phyloP scores from a whole-genome alignment of 2,888 invertebrate genomes.

The Drosophila nigricruria region DNA sequence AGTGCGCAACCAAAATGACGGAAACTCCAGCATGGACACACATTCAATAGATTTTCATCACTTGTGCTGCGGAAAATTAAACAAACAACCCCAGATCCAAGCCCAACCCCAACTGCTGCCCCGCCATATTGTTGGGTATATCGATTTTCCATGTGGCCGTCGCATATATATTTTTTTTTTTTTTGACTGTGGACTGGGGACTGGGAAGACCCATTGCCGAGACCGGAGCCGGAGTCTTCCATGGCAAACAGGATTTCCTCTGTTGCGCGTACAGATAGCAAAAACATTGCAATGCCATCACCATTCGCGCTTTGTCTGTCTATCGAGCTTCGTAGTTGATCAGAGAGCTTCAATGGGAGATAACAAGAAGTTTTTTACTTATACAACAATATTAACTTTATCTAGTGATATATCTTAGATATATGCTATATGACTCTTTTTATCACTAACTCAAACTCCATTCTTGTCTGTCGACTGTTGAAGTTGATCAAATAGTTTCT shows the following conservation, averaged over 20 bases:
- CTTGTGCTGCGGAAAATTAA: conserved; percentile 78
- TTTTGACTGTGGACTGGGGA: conserved; percentile 3
- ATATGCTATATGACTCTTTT: not conserved
- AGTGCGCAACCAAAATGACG: conserved; percentile 49
- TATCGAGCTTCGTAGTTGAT: conserved; percentile 42
- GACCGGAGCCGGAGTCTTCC: conserved; percentile 30
- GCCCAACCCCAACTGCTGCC: conserved; percentile 21
- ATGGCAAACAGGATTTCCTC: conserved; percentile 68
- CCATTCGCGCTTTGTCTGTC: conserved; percentile 16
- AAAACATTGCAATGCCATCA: conserved; percentile 33
- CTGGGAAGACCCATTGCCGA: conserved; percentile 21
- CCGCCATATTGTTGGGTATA: conserved; percentile 55
- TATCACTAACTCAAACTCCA: not conserved
- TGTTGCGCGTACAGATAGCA: conserved; percentile 54
- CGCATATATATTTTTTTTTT: conserved; percentile 6
- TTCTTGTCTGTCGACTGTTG: not conserved
- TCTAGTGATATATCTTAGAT: not conserved
- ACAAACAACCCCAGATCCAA: conserved; percentile 73
- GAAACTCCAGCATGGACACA: conserved; percentile 46
- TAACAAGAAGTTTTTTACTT: not conserved
- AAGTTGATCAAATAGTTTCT: not conserved
- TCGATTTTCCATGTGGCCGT: conserved; percentile 66
- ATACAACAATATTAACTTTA: not conserved
- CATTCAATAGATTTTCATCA: conserved; percentile 82
- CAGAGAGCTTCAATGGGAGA: conserved; percentile 15